phyloP scores from a whole-genome alignment of 2,797 vertebrate species.

The Botia kubotai region DNA sequence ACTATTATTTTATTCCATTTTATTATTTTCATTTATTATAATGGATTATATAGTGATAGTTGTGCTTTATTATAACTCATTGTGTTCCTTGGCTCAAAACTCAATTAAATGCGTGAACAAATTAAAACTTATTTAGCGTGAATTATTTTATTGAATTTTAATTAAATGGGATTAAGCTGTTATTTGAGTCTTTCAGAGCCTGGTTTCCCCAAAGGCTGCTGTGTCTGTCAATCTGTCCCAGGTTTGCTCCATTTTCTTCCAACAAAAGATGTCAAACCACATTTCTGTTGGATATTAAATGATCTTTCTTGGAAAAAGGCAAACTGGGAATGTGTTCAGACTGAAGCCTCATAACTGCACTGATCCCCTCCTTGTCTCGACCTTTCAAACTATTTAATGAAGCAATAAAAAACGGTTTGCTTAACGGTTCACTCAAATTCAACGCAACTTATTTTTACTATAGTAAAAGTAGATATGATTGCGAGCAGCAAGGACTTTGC shows the following conservation, averaged over 20 bases:
- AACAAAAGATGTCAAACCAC: conserved; percentile 29
- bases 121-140: conserved; percentile 73
- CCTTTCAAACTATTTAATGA: conserved; percentile 28
- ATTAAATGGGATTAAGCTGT: conserved; percentile 60
- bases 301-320: conserved; percentile 6
- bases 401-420: conserved; percentile 26
- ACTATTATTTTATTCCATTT: conserved; percentile 62
- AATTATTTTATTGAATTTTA: conserved; percentile 65
- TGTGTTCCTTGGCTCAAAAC: conserved; percentile 64
- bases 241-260: conserved; percentile 17
- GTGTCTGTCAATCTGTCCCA: conserved; percentile 39
- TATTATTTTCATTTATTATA: conserved; percentile 49
- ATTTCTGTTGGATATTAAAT: conserved; percentile 42
- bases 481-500: not conserved
- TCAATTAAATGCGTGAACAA: conserved; percentile 70
- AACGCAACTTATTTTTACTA: conserved; percentile 13
- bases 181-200: conserved; percentile 45
- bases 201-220: conserved; percentile 10
- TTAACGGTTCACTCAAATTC: not conserved
- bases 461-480: not conserved
- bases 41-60: conserved; percentile 46
- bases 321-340: conserved; percentile 29
- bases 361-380: conserved; percentile 30
- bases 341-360: conserved; percentile 14
- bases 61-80: conserved; percentile 64